phyloP scores from a whole-genome alignment of 2,888 invertebrate genomes.

The Phyllotreta striolata region DNA sequence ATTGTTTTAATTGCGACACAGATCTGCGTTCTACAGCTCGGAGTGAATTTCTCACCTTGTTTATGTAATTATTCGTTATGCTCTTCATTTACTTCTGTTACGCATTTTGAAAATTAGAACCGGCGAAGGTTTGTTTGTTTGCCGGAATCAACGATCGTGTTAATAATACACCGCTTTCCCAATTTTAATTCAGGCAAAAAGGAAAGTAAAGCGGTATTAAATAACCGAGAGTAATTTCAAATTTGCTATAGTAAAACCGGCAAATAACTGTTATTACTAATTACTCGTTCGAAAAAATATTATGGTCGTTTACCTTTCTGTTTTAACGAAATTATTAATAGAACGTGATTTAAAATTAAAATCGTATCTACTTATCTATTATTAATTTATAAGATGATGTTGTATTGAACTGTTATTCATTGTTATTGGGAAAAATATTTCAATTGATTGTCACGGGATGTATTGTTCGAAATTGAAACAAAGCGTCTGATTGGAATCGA shows the following conservation, averaged over 20 bases:
- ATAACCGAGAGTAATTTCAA: constrained; percentile 17
- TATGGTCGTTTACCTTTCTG: too few species aligned
- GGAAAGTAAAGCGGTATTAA: constrained; percentile 22
- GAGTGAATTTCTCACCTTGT: constrained; percentile 23
- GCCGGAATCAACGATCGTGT: not conserved
- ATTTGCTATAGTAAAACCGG: not conserved
- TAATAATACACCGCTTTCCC: constrained; percentile 14
- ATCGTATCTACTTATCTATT: too few species aligned
- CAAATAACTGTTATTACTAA: not conserved
- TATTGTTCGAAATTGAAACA: too few species aligned
- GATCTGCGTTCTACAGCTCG: constrained; percentile 3
- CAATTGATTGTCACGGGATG: too few species aligned
- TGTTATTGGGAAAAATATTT: too few species aligned
- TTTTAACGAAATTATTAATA: too few species aligned
- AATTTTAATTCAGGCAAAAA: constrained; percentile 23
- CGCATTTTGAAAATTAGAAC: constrained; percentile 17
- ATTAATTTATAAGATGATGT: too few species aligned
- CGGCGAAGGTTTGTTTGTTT: constrained; percentile 14
- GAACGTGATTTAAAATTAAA: too few species aligned
- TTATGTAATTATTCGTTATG: constrained; percentile 20
- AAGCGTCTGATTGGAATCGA: too few species aligned
- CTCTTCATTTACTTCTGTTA: constrained; percentile 25
- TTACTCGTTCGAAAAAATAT: too few species aligned
- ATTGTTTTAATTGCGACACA: constrained; percentile 15
- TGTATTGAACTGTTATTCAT: too few species aligned